Conservation (phyloP, 2,797 vertebrate genomes). For the Sebastes diploproa region DNA sequence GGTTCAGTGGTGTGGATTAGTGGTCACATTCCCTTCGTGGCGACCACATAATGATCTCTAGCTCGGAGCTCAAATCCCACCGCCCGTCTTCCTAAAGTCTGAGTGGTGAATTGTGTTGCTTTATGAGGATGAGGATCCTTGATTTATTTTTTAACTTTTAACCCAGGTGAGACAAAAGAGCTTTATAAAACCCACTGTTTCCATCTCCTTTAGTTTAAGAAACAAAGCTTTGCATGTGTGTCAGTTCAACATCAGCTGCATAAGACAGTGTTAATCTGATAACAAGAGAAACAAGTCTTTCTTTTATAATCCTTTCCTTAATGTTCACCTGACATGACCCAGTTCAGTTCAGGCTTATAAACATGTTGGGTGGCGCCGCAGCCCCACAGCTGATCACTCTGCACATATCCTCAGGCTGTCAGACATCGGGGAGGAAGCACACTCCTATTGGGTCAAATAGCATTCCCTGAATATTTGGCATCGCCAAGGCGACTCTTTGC, state of each 20-base stretch:
- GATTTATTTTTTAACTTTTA: background rate
- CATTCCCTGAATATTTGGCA: constrained; percentile 75
- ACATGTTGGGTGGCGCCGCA: constrained; percentile 54
- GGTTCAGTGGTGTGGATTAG: constrained; percentile 75
- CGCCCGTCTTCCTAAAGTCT: constrained; percentile 32
- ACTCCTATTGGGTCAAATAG: constrained; percentile 42
- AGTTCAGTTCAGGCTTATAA: constrained; percentile 29
- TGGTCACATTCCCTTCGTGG: constrained; percentile 70
- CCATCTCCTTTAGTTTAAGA: background rate
- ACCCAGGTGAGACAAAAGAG: background rate
- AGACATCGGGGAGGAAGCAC: constrained; percentile 23
- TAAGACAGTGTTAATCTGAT: background rate
- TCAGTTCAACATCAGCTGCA: background rate
- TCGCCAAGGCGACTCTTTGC: constrained; percentile 33
- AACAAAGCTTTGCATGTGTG: background rate
- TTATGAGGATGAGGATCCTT: background rate
- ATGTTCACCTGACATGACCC: constrained; percentile 60
- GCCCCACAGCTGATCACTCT: constrained; percentile 29
- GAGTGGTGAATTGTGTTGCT: constrained; percentile 37
- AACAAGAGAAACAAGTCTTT: background rate
- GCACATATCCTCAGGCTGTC: constrained; percentile 44
- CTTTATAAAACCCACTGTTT: background rate
- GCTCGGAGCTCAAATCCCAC: constrained; percentile 52
- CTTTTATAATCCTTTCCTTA: background rate
- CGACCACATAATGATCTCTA: constrained; percentile 74